These are phyloP conservation scores for Parascotia fuliginaria DNA, from an alignment of 2,888 invertebrate species.

Conservation along the genomic window DNA sequence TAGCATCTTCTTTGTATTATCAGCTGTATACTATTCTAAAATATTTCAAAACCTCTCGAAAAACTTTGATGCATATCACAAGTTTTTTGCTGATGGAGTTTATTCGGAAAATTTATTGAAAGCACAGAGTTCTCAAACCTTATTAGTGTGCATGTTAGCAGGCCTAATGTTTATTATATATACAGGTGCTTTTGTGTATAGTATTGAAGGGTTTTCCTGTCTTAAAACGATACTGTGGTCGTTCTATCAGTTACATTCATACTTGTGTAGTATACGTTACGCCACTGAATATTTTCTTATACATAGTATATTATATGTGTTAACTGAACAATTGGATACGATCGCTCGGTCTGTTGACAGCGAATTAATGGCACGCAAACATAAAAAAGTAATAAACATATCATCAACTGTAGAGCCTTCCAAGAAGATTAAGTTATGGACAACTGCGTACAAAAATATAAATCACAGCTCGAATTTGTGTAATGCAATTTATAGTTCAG, in stretches of 20 bases:
- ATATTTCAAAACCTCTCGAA: conserved; percentile 14
- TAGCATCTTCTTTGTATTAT: conserved; percentile 10
- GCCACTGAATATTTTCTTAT: background rate
- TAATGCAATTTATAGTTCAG: conserved; percentile 45
- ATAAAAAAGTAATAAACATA: background rate
- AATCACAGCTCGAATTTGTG: conserved; percentile 40
- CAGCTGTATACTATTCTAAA: conserved; percentile 12
- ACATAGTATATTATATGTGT: background rate
- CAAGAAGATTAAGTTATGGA: conserved; percentile 45
- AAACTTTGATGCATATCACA: conserved; percentile 29
- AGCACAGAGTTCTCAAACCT: too few species aligned
- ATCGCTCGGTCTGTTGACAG: background rate
- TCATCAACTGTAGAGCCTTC: background rate
- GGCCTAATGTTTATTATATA: too few species aligned
- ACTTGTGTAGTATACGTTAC: background rate
- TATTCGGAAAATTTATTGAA: conserved; percentile 13
- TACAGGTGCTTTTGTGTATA: too few species aligned
- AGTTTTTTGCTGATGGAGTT: conserved; percentile 5
- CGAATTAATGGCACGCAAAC: background rate
- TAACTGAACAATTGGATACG: background rate
- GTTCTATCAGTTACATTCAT: too few species aligned
- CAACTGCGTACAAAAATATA: conserved; percentile 43
- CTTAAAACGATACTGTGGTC: too few species aligned
- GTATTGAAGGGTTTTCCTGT: too few species aligned
- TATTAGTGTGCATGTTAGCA: too few species aligned